Conservation (phyloP, 2,888 invertebrate genomes). For the Macrophya alboannulata region DNA sequence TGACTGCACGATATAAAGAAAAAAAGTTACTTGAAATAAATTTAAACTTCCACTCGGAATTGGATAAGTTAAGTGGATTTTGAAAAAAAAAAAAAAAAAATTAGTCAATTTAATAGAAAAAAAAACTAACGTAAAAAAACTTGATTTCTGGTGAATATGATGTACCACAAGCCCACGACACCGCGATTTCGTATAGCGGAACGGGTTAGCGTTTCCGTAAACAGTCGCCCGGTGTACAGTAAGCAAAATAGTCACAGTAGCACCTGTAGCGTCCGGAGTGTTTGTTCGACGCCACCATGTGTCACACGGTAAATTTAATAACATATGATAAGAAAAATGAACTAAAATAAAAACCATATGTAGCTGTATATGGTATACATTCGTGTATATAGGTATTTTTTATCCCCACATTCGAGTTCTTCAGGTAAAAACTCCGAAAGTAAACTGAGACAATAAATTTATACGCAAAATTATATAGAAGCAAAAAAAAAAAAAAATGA, state of each 20-base stretch:
- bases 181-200: slow-evolving; percentile 78
- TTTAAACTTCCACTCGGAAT: neutral
- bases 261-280: slow-evolving; percentile 74
- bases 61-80: neutral
- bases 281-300: slow-evolving; percentile 73
- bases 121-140: neutral
- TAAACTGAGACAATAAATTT: neutral
- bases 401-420: neutral
- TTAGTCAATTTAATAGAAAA: neutral
- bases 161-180: slow-evolving; percentile 78
- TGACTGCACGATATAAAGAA: neutral
- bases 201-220: slow-evolving; percentile 75
- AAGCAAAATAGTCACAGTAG: slow-evolving; percentile 75
- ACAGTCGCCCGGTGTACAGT: slow-evolving; percentile 75
- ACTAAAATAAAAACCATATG: too few species aligned
- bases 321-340: neutral
- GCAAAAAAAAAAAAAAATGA: too few species aligned
- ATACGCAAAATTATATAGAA: too few species aligned
- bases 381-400: neutral
- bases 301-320: slow-evolving; percentile 73
- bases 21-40: neutral
- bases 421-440: neutral
- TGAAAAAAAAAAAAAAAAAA: neutral
- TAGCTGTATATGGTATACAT: neutral
- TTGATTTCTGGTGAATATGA: slow-evolving; percentile 67